Percentiles rank a stretch among this genome's conserved stretches.
These are phyloP conservation scores for Apostichopus japonicus DNA, from an alignment of 35 echinoderm and acorn worm species.

Conservation along the genomic window DNA sequence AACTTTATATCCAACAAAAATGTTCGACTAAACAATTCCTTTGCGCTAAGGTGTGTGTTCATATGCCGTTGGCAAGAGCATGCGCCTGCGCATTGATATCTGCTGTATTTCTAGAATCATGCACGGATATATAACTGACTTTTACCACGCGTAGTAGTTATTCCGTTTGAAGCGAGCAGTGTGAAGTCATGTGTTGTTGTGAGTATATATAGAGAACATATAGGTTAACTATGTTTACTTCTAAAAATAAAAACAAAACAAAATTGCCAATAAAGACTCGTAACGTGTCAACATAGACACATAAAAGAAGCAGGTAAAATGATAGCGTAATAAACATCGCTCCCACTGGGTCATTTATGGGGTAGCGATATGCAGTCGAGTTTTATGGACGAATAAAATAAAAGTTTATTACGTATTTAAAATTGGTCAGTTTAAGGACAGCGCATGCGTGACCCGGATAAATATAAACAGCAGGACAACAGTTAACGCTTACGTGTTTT, in stretches of 20 bases:
- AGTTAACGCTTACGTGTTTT: neutral
- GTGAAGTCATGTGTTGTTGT: too few relatives aligned
- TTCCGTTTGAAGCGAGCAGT: too few relatives aligned
- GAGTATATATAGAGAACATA: neutral
- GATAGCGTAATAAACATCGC: neutral
- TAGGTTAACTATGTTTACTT: neutral
- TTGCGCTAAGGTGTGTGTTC: too few relatives aligned
- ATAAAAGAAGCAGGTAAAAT: neutral
- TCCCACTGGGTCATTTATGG: neutral
- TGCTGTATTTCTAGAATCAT: too few relatives aligned
- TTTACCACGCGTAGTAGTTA: too few relatives aligned
- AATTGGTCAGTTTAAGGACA: neutral
- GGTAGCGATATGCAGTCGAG: neutral
- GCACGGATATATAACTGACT: too few relatives aligned
- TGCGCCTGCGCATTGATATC: too few relatives aligned
- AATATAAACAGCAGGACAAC: neutral
- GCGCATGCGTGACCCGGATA: neutral
- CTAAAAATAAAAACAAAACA: neutral
- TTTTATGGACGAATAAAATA: neutral
- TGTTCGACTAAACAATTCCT: too few relatives aligned
- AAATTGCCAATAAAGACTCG: neutral
- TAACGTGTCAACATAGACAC: neutral
- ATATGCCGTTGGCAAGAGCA: too few relatives aligned
- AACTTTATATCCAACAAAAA: too few relatives aligned
- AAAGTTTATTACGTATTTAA: neutral